Evolutionary conservation across 2,888 invertebrate genomes (phyloP), one percentile per base, ranked within the genome.

Genomic region (Limnephilus rhombicus): DNA sequence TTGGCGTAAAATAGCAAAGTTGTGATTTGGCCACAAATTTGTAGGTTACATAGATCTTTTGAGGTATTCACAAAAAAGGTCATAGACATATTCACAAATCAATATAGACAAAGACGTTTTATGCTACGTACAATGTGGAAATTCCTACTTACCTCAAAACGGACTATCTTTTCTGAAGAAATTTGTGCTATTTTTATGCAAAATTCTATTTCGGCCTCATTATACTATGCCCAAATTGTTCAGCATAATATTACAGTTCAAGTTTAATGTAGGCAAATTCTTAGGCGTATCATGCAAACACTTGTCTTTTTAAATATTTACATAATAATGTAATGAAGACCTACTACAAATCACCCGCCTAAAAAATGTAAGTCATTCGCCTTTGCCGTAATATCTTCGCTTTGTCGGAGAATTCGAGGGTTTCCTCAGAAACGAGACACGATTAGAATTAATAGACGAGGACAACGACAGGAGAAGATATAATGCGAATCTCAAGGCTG

Each of bases 261-360:
- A 11, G 24, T 68, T 68, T 68, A 68, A 68, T 68, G 68, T 68
- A 68, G 9, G 24, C 68, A 68, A 68, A 68, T 68, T 68, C 24
- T 68, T 68, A 68, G 68, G 68, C 24, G 68, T 68, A 68, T 68
- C 68, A 68, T 68, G n/a, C 68, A n/a, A 68, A 68, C 68, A 68
- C 68, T 68, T 68, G 68, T 68, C 68, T 68, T 68, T 68, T 68
- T 24, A 68, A 68, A 68, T 24, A 68, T 68, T 68, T 68, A 68
- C 68, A 68, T 68, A 68, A 68, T 68, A 68, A 68, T 68, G 68
- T 68, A 68, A 68, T 68, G 68, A 68, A 68, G 68, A 68, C 68
- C 24, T 7, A 68, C 24, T 7, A 68, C 68, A 68, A 68, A 68
- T 68, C 68, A 68, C 24, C 68, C 68, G 68, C 68, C 68, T 9